phyloP scores from a whole-genome alignment of 2,113 vertebrate species.

The Actenoides lindsayi region DNA sequence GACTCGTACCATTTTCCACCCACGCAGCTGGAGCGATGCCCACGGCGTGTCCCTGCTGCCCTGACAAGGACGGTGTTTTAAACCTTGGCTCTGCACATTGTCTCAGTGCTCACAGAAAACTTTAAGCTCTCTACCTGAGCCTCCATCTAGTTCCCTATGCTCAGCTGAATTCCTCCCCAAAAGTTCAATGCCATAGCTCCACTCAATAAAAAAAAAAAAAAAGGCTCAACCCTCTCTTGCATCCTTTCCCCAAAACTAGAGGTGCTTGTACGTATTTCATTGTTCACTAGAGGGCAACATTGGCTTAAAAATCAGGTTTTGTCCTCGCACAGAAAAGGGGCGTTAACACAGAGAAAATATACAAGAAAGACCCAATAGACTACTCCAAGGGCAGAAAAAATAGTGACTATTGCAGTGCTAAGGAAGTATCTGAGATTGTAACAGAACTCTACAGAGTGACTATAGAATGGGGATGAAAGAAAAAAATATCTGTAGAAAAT shows the following conservation, averaged over 20 bases:
- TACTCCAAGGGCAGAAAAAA: neutral
- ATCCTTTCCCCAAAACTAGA: neutral
- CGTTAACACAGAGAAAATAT: neutral
- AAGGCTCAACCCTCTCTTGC: neutral
- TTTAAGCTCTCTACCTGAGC: neutral
- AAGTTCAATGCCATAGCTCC: neutral
- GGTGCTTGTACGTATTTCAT: neutral
- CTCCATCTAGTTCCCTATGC: neutral
- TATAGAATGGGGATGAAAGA: neutral
- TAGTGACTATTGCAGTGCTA: neutral
- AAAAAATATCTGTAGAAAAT: neutral
- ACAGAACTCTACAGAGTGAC: neutral
- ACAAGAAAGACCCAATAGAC: neutral
- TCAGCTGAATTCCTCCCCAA: neutral
- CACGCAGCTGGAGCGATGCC: neutral
- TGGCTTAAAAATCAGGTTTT: neutral
- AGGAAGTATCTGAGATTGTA: neutral
- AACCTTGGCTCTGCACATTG: neutral
- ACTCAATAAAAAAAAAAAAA: neutral
- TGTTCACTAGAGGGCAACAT: slow-evolving; percentile 44
- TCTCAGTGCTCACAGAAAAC: neutral
- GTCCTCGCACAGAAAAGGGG: neutral
- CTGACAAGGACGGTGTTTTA: neutral
- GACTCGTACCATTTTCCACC: neutral
- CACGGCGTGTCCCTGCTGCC: rapidly evolving